Percentiles rank a stretch among this genome's conserved stretches.
phyloP scores from a whole-genome alignment of 2,797 vertebrate species.

The Nasua narica region DNA sequence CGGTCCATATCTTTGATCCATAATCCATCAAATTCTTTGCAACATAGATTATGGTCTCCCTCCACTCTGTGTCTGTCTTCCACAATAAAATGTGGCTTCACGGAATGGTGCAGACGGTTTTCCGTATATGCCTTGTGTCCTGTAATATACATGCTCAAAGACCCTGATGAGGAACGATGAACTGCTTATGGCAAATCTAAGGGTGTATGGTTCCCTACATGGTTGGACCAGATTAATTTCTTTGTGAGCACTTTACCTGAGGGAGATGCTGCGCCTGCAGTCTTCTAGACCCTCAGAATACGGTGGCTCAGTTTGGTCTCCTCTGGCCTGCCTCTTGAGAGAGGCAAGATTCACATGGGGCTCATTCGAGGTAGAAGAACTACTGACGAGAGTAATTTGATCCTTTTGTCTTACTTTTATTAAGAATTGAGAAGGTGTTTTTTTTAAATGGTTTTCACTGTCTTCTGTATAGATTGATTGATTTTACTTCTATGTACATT shows the following conservation, averaged over 20 bases:
- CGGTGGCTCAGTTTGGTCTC: not conserved
- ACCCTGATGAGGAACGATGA: not conserved
- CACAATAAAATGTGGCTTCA: not conserved
- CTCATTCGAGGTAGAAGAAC: not conserved
- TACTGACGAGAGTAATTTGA: not conserved
- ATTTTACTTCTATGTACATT: not conserved
- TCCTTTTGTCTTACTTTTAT: not conserved
- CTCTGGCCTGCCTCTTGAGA: not conserved
- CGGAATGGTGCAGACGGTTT: not conserved
- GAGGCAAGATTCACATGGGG: not conserved
- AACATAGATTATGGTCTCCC: too few species aligned
- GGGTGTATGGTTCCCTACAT: fast-evolving
- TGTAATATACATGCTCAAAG: not conserved
- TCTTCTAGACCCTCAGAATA: not conserved
- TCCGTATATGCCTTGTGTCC: not conserved
- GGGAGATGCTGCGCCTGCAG: not conserved
- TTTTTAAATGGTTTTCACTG: not conserved
- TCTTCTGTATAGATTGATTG: not conserved
- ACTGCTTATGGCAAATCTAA: not conserved
- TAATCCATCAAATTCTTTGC: not conserved
- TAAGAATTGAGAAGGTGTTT: not conserved
- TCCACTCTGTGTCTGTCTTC: not conserved
- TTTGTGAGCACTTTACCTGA: not conserved
- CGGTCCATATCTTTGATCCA: not conserved
- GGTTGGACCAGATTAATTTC: not conserved